Percentiles rank a stretch among this genome's conserved stretches.
Conservation (phyloP, 64 coral and sea anemone species). For the Trachythela sp. region DNA sequence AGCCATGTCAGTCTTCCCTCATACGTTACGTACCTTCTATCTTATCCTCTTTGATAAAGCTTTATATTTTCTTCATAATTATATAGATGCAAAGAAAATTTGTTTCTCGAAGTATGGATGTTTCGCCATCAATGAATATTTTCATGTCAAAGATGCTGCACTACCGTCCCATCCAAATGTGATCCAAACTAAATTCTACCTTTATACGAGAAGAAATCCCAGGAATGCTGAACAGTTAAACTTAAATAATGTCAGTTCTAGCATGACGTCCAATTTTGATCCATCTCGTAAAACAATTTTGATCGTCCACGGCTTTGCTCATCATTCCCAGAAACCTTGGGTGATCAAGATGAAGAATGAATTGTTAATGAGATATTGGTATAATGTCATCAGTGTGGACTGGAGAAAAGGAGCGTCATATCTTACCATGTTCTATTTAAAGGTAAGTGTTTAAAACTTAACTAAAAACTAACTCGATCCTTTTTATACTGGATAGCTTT, state of each 20-base stretch:
- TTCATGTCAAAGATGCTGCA: not conserved
- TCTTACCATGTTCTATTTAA: not conserved
- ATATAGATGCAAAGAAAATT: not conserved
- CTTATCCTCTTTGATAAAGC: too few relatives aligned
- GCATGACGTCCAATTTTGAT: not conserved
- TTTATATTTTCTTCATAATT: too few relatives aligned
- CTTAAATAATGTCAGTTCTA: not conserved
- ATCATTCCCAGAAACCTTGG: slow-evolving; percentile 16
- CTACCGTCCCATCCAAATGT: not conserved
- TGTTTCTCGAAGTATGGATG: not conserved
- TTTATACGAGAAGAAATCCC: not conserved
- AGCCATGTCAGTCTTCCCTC: too few relatives aligned
- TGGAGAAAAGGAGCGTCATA: slow-evolving; percentile 19
- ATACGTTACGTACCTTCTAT: too few relatives aligned
- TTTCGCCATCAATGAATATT: not conserved
- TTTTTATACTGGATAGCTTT: too few relatives aligned
- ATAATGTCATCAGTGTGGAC: not conserved
- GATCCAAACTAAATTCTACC: slow-evolving; percentile 2
- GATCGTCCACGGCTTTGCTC: not conserved
- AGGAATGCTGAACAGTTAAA: not conserved
- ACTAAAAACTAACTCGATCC: too few relatives aligned
- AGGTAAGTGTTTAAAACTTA: not conserved
- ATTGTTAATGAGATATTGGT: not conserved
- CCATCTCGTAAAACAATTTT: not conserved
- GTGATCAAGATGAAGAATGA: not conserved